Conservation (phyloP, 2,888 invertebrate genomes). For the Neuroscelio doddi region DNA sequence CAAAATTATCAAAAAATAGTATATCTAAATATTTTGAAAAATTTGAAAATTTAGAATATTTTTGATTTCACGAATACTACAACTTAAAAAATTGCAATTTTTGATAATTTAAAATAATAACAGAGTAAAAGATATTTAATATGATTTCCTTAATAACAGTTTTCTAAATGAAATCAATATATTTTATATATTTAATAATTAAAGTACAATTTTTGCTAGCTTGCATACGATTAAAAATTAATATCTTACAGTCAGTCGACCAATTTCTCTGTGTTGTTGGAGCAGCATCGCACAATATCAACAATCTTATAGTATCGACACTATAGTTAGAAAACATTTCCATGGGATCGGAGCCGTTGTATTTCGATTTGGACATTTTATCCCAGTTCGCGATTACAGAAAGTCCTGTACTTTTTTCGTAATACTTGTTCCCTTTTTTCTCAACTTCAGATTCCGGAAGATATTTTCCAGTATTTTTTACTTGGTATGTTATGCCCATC, state of each 20-base stretch:
- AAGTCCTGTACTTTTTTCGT: conserved; percentile 78
- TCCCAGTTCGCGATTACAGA: conserved; percentile 88
- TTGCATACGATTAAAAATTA: too few relatives aligned
- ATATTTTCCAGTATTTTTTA: conserved; percentile 86
- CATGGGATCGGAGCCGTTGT: conserved; percentile 95
- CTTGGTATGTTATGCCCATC: conserved; percentile 86
- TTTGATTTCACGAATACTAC: too few relatives aligned
- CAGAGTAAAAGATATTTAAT: too few relatives aligned
- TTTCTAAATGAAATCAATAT: too few relatives aligned
- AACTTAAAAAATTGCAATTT: too few relatives aligned
- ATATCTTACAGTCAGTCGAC: conserved; percentile 87
- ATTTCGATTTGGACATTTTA: conserved; percentile 99
- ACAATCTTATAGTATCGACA: conserved; percentile 90
- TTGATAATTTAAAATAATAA: too few relatives aligned
- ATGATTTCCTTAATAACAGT: too few relatives aligned
- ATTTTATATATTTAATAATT: too few relatives aligned
- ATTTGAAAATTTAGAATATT: too few relatives aligned
- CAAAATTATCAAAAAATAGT: too few relatives aligned
- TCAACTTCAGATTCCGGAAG: conserved; percentile 79
- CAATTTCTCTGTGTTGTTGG: conserved; percentile 93
- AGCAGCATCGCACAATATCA: conserved; percentile 91
- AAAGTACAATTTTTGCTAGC: too few relatives aligned
- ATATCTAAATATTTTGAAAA: too few relatives aligned
- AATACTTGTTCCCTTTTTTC: conserved; percentile 75
- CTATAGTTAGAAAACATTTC: conserved; percentile 87